Conservation (phyloP, 2,888 invertebrate genomes). For the Drosophila diplacantha region DNA sequence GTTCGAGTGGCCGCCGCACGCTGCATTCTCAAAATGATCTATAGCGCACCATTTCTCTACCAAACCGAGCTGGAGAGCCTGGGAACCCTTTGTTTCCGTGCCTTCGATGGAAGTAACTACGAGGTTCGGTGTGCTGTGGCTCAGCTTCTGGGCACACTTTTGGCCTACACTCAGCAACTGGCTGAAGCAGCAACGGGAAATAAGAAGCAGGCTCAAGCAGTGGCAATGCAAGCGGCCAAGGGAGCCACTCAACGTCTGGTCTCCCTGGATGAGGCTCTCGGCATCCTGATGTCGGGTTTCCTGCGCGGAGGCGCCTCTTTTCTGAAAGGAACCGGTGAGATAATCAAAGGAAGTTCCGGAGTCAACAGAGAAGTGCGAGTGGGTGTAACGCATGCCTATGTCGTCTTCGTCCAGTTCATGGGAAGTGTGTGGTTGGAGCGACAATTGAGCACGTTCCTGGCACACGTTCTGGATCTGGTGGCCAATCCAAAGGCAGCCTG, state of each 20-base stretch:
- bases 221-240: constrained; percentile 61
- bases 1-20: constrained; percentile 96
- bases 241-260: constrained; percentile 78
- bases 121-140: constrained; percentile 95
- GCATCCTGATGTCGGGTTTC: constrained; percentile 95
- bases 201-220: constrained; percentile 64
- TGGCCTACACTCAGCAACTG: constrained; percentile 84
- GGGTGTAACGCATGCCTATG: constrained; percentile 98
- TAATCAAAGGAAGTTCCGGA: constrained; percentile 95
- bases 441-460: constrained; percentile 90
- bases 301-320: constrained; percentile 95
- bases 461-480: constrained; percentile 93
- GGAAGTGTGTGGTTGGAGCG: constrained; percentile 97
- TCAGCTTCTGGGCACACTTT: constrained; percentile 88
- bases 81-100: constrained; percentile 93
- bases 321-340: constrained; percentile 94
- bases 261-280: constrained; percentile 93
- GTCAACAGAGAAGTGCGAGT: constrained; percentile 97
- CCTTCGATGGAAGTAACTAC: constrained; percentile 94
- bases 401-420: constrained; percentile 94
- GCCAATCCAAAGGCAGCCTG: constrained; percentile 97
- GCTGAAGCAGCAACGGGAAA: constrained; percentile 79
- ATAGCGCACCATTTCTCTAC: constrained; percentile 89
- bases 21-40: constrained; percentile 92
- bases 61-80: constrained; percentile 94